Base-by-base conservation (phyloP, 2,888 invertebrate genomes). In the Dione juno region DNA sequence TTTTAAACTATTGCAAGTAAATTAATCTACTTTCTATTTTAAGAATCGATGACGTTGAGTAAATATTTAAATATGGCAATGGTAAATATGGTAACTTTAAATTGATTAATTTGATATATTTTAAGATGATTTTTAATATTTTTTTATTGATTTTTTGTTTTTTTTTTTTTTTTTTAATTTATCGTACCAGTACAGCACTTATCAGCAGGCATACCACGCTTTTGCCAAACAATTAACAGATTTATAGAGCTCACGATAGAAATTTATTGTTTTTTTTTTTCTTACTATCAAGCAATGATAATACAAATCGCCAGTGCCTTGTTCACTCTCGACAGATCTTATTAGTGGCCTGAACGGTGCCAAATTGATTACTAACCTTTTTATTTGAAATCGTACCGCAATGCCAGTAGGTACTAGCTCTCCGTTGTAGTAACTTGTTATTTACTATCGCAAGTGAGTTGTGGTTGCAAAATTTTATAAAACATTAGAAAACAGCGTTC, bases 331-430 rank as follows among this genome's bases (percentile, higher is more conserved):
- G 61, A 48, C 61, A 63, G 54, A 14, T 57, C 6, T 63, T 19
- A 50, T 69, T 40, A 37, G 16, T 13, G 13, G 13, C 40, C 13
- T 16, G 61, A 64, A 28, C 63, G 69, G 21, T 54, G 69, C 64
- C 69, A 69, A 69, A 69, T 64, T 37, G 64, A 19, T 64, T 64
- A 40, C 48, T 21, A 48, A 64, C 43, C 37, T 37, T n/a, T 14
- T 40, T 16, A 50, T 35, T 37, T 13, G 3, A 35, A 14, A 63
- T 6, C 21, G 40, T 40, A 64, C 13, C 1, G 35, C 50, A 14
- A 13, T 52, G 19, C 14, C 21, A 40, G 28, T 28, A 28, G 28
- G 5, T 28, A 14, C n/a, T 8, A 52, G 52, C 52, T 40, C 64
- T 40, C 14, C 3, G 58, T 19, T 58, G 40, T 35, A 28, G 28